These are phyloP conservation scores for Pyrgus malvae DNA, from an alignment of 2,888 invertebrate species.

Conservation along the genomic window DNA sequence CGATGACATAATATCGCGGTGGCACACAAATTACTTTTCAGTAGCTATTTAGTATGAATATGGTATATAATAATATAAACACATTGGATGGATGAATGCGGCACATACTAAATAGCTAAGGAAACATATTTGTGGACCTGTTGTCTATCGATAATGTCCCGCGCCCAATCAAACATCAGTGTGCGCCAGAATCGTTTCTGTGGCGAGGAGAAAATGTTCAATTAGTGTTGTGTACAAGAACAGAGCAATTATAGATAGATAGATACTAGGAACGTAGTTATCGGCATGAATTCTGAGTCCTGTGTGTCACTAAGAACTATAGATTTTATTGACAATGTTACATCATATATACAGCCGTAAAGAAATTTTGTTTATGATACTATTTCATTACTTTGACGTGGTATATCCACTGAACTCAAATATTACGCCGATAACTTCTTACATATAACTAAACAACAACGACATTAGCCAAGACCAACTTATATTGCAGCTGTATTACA, in stretches of 20 bases:
- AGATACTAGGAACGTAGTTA: neutral
- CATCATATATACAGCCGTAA: no score
- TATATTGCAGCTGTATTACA: constrained; percentile 14
- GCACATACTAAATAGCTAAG: constrained; percentile 55
- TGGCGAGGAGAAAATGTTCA: constrained; percentile 35
- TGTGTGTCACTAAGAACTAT: no score
- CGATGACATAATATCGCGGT: constrained; percentile 22
- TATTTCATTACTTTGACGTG: no score
- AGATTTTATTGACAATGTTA: no score
- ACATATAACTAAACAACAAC: neutral
- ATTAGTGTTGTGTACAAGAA: constrained; percentile 17
- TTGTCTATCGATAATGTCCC: constrained; percentile 46
- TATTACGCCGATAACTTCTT: neutral
- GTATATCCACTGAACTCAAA: neutral
- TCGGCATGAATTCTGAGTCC: neutral
- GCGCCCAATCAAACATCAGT: constrained; percentile 51
- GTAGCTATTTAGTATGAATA: constrained; percentile 52
- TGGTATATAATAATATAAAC: constrained; percentile 33
- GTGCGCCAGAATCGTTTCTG: constrained; percentile 49
- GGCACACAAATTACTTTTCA: constrained; percentile 51
- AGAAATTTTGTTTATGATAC: no score
- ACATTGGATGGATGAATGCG: constrained; percentile 45
- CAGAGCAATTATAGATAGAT: neutral
- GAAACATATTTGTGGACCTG: constrained; percentile 52
- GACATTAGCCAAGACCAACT: constrained; percentile 18